Conservation (phyloP, 2,888 invertebrate species). For the Crossocerus cetratus region DNA sequence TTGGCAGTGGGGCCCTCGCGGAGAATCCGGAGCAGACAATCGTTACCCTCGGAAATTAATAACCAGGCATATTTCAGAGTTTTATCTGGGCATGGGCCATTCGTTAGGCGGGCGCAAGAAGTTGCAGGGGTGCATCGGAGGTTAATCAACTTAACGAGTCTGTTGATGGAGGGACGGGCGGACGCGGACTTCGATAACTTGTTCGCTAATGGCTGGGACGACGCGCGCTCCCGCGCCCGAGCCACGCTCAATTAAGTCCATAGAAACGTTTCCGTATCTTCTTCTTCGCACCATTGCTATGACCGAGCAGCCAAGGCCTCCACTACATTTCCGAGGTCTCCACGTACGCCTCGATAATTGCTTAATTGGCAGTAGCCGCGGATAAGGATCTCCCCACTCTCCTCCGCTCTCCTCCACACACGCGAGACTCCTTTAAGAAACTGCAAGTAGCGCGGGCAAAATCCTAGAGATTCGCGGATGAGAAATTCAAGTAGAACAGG, state of each 20-base stretch:
- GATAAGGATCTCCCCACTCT: conserved; percentile 30
- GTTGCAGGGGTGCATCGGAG: conserved; percentile 45
- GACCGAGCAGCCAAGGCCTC: conserved; percentile 19
- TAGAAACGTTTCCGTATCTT: conserved; percentile 47
- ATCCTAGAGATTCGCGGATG: too few relatives aligned
- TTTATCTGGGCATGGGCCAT: conserved; percentile 48
- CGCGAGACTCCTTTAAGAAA: too few relatives aligned
- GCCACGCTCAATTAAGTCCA: conserved; percentile 48
- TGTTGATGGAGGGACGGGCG: conserved; percentile 45
- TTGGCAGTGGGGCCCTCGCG: not conserved
- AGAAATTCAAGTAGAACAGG: too few relatives aligned
- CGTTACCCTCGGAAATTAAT: conserved; percentile 41
- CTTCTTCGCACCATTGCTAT: conserved; percentile 12
- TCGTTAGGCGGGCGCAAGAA: conserved; percentile 44
- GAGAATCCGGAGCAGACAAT: too few relatives aligned
- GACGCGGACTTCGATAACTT: conserved; percentile 50
- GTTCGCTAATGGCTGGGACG: conserved; percentile 44
- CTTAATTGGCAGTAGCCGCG: conserved; percentile 34
- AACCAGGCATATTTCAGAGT: conserved; percentile 47
- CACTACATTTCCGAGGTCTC: conserved; percentile 12
- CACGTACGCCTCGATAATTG: conserved; percentile 27
- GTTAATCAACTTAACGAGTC: conserved; percentile 51
- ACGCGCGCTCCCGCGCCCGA: conserved; percentile 37
- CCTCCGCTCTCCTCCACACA: not conserved
- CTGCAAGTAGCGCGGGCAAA: too few relatives aligned